phyloP scores from a whole-genome alignment of 2,113 vertebrate genomes.

The Orthonyx spaldingii region DNA sequence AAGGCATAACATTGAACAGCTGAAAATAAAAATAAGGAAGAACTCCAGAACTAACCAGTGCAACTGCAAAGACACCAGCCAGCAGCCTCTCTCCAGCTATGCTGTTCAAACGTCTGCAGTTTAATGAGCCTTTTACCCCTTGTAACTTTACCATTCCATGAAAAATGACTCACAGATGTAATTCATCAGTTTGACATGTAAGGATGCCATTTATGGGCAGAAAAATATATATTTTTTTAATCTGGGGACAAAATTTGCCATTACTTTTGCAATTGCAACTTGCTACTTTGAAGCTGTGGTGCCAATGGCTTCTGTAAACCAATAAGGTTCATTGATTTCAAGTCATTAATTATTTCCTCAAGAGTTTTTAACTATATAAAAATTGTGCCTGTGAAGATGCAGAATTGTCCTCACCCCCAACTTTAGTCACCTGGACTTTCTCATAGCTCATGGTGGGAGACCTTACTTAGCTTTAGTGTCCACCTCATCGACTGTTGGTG shows the following conservation, averaged over 20 bases:
- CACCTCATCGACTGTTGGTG: neutral
- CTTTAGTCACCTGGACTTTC: neutral
- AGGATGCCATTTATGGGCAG: neutral
- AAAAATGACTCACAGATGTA: slow-evolving; percentile 33
- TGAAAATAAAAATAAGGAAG: neutral
- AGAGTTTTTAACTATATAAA: neutral
- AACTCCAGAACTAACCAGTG: neutral
- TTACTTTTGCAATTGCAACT: neutral
- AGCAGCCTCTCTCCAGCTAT: neutral
- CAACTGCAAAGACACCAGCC: neutral
- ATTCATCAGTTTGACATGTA: neutral
- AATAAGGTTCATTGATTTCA: neutral
- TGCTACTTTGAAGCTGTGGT: neutral
- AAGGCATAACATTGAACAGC: neutral
- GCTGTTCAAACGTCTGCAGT: neutral
- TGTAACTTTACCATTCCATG: neutral
- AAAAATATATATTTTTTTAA: neutral
- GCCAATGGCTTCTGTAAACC: neutral
- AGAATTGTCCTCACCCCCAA: neutral
- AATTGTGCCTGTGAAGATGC: neutral
- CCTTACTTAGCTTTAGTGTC: neutral
- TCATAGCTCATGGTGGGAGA: neutral
- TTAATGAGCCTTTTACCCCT: neutral
- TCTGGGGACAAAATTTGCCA: neutral
- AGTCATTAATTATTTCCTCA: neutral